These are phyloP conservation scores for Motacilla alba DNA, from an alignment of 2,113 vertebrate genomes.

Conservation along the genomic window DNA sequence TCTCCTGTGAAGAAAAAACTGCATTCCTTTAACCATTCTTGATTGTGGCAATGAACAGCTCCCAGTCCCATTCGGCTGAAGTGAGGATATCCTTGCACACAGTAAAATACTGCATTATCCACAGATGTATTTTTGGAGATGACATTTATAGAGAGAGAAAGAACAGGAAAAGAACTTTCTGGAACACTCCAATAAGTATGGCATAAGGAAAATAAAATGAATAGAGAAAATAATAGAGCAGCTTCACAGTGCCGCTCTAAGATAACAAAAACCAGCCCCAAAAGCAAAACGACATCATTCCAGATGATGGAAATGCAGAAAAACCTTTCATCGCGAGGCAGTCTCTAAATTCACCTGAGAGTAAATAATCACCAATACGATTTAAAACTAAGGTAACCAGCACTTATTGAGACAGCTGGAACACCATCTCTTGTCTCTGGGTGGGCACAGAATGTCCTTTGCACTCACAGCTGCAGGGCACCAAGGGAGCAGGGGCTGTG, in stretches of 20 bases:
- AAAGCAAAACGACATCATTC: not conserved
- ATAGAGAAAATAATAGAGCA: not conserved
- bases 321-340: not conserved
- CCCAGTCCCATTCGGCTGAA: constrained; percentile 77
- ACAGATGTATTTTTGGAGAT: not conserved
- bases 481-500: not conserved
- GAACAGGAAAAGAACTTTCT: not conserved
- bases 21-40: constrained; percentile 56
- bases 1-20: constrained; percentile 38
- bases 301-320: not conserved
- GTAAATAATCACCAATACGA: not conserved
- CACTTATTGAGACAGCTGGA: not conserved
- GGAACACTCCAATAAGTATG: not conserved
- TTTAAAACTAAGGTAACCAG: not conserved
- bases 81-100: constrained; percentile 74
- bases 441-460: not conserved
- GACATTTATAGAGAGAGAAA: not conserved
- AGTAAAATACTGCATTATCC: constrained; percentile 73
- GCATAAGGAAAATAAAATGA: not conserved
- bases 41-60: constrained; percentile 67
- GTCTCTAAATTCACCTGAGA: not conserved
- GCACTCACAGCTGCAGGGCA: not conserved
- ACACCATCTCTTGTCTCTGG: not conserved
- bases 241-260: not conserved
- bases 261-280: not conserved